Evolutionary conservation across 2,797 vertebrate species (phyloP), one percentile per base, ranked within the genome.

Genomic region (Novumbra hubbsi): DNA sequence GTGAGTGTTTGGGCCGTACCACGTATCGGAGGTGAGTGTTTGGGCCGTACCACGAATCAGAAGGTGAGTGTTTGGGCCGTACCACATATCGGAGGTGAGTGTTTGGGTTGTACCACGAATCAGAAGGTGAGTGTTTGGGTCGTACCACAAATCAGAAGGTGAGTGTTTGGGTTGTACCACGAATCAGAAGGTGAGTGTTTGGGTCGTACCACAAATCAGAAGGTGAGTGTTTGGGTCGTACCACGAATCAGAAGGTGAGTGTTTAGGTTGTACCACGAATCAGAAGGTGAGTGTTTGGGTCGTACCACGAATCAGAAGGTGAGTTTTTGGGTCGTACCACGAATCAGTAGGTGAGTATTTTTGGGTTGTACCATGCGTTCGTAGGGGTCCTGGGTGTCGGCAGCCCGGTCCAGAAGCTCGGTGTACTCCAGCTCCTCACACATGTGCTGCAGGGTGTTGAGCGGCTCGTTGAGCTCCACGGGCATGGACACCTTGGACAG

Each of bases 401-500:
- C 94, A 12, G 98, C 98, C 80, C 98, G 98, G 87, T 99, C 98
- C 91, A 99, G 90, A 79, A 99, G 96, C 88, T 99, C 98, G 8
- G 96, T 97, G 93, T 99, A 99, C 87, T 99, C 98, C 79, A 99
- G 91, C 89, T 99, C 98, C 79, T 99, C 98, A 52, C 98, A 99
- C 90, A 99, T 97, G 72, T 97, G 97, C 88, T 99, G 98, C 89
- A 99, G 94, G 1, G 98, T 98, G 89, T 99, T 99, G 78, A 99
- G 95, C 0, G 98, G 98, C 82, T 99, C 98, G 14, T 99, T 99
- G 55, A 99, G 94, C 88, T 99, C 97, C 88, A 99, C 98, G 0
- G 98, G 98, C 98, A 99, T 99, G 63, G 98, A 98, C 82, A 99
- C 98, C 92, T 99, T 99, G 77, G 98, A 99, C 80, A 99, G 90